Percentiles rank a stretch among this genome's conserved stretches.
These are phyloP conservation scores for Harpagoxenus sublaevis DNA, from an alignment of 2,888 invertebrate genomes.

Conservation along the genomic window DNA sequence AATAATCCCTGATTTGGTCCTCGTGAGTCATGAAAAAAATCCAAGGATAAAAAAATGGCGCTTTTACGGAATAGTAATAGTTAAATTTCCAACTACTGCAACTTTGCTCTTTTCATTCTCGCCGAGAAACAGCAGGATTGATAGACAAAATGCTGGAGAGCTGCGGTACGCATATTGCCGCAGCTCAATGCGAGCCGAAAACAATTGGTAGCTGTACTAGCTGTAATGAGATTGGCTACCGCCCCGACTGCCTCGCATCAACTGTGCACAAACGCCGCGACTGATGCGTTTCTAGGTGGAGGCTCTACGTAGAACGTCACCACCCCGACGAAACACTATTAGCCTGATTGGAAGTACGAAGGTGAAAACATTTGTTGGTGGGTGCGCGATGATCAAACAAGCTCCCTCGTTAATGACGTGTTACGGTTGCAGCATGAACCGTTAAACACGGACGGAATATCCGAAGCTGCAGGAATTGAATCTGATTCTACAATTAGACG, in stretches of 20 bases:
- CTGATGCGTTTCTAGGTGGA: conserved; percentile 42
- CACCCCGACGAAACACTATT: conserved; percentile 53
- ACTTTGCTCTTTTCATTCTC: conserved; percentile 63
- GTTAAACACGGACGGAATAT: conserved; percentile 27
- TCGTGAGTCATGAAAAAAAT: neutral
- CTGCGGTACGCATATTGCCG: conserved; percentile 47
- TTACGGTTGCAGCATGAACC: neutral
- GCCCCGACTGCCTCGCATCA: conserved; percentile 7
- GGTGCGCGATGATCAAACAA: conserved; percentile 45
- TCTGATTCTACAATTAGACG: conserved; percentile 13
- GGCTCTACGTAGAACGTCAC: neutral
- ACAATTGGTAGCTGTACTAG: conserved; percentile 70
- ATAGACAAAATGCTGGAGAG: conserved; percentile 61
- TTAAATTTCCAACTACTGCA: conserved; percentile 42
- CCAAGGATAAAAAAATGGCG: neutral
- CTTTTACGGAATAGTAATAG: neutral
- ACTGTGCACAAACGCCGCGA: conserved; percentile 23
- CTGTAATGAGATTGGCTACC: conserved; percentile 70
- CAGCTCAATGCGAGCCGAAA: conserved; percentile 59
- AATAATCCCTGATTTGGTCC: neutral
- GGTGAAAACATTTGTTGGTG: conserved; percentile 46
- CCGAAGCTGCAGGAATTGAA: conserved; percentile 3
- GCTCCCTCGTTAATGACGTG: conserved; percentile 37
- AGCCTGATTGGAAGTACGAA: conserved; percentile 53
- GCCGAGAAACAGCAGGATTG: conserved; percentile 59